These are phyloP conservation scores for Lagocephalus sceleratus DNA, from an alignment of 2,797 vertebrate genomes.

Conservation along the genomic window DNA sequence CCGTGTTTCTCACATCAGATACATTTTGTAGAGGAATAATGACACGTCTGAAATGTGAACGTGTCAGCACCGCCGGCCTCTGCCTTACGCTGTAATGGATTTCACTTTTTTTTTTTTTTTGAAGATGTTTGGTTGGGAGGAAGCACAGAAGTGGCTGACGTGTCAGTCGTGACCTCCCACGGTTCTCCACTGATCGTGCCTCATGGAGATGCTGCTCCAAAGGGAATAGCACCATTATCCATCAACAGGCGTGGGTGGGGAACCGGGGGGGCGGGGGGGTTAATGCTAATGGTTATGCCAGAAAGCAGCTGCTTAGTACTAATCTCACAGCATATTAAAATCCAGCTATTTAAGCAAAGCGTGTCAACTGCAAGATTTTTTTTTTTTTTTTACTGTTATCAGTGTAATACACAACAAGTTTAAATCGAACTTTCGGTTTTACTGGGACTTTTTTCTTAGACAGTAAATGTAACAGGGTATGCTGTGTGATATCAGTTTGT, in stretches of 20 bases:
- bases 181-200: slow-evolving; percentile 57
- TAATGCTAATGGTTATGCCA: slow-evolving; percentile 58
- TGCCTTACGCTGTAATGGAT: not conserved
- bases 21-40: not conserved
- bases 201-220: slow-evolving; percentile 54
- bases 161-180: slow-evolving; percentile 67
- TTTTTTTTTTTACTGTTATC: not conserved
- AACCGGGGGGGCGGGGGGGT: slow-evolving; percentile 42
- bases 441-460: not conserved
- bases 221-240: slow-evolving; percentile 64
- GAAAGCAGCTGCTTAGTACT: slow-evolving; percentile 61
- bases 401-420: not conserved
- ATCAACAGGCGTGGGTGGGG: slow-evolving; percentile 61
- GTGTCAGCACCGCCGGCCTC: too few relatives aligned
- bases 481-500: too few relatives aligned
- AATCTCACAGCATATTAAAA: slow-evolving; percentile 63
- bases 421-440: not conserved
- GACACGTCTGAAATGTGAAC: not conserved
- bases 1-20: too few relatives aligned
- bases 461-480: not conserved
- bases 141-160: slow-evolving; percentile 24
- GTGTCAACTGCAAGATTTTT: slow-evolving; percentile 27
- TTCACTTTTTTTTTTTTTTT: slow-evolving; percentile 1
- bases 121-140: slow-evolving; percentile 6
- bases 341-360: slow-evolving; percentile 49